Evolutionary conservation across 2,888 invertebrate genomes (phyloP).

Genomic region (Cheilosia soror): DNA sequence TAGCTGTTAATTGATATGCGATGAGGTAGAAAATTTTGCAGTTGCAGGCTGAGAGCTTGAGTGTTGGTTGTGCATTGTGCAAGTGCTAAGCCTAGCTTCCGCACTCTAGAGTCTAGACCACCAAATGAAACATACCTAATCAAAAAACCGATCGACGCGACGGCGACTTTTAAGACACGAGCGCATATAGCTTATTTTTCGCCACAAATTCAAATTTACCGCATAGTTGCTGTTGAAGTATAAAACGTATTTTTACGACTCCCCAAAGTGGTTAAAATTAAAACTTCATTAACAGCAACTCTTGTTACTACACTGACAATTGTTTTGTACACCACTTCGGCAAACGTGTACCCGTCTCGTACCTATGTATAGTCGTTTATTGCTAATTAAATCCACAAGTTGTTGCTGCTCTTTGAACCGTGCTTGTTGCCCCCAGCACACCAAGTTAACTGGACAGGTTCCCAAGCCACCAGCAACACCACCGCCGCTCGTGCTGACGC

Average conservation of each 20-base stretch:
- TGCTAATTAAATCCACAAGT: conserved; percentile 71
- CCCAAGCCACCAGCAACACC: background rate
- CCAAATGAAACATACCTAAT: too few species aligned
- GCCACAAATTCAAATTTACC: background rate
- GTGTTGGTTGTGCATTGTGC: too few species aligned
- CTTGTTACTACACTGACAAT: conserved; percentile 4
- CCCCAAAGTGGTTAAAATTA: conserved; percentile 18
- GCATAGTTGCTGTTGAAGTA: too few species aligned
- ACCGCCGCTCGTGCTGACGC: conserved; percentile 34
- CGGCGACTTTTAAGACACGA: too few species aligned
- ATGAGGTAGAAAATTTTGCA: background rate
- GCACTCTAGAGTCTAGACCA: too few species aligned
- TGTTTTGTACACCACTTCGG: conserved; percentile 8
- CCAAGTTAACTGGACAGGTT: conserved; percentile 57
- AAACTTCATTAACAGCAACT: conserved; percentile 41
- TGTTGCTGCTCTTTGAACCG: conserved; percentile 68
- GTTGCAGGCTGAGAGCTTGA: too few species aligned
- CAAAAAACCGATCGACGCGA: too few species aligned
- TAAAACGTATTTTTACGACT: conserved; percentile 25
- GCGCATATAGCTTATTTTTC: too few species aligned
- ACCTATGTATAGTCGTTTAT: conserved; percentile 22
- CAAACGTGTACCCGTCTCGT: background rate
- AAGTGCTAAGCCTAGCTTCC: too few species aligned
- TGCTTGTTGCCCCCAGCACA: conserved; percentile 37
- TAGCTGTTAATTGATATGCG: background rate